Evolutionary conservation across 2,797 vertebrate genomes (phyloP), one percentile per base, ranked within the genome.

Genomic region (Capromys pilorides): DNA sequence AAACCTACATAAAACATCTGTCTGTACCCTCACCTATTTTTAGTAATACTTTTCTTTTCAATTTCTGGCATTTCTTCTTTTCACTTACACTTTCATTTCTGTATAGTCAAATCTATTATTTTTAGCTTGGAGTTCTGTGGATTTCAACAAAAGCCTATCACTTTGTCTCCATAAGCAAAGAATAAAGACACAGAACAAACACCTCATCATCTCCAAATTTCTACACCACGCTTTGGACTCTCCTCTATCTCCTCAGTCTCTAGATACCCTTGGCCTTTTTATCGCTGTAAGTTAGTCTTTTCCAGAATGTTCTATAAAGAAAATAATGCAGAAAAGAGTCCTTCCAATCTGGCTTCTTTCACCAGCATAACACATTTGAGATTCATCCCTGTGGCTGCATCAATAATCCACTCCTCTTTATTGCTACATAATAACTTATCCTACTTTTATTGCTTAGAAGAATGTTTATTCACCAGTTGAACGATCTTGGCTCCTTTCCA

Each of bases 51-150:
- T 3, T 73, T 61, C 57, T 71, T 73, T n/a, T 51, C 11, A 82
- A 45, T 31, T 86, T 80, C 77, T 19, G 4, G 18, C 2, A 69
- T 91, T 91, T 91, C 9, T 45, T 54, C 80, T 67, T 26, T 69
- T 31, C 77, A 80, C 41, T 82, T 69, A 6, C 11, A 33, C 66
- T 88, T 92, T 90, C 80, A 87, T 62, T 93, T 82, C 62, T 21
- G 66, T 61, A 64, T 0, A 59, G 45, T 91, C 61, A 75, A 95
- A 86, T 62, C 36, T 85, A 24, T 83, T 90, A 51, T 26, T 75
- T 92, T 89, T 36, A 54, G 41, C 86, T 91, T 69, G 67, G 33
- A 93, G 36, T 93, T 71, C 87, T 81, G 8, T 80, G 36, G 49
- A 28, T 82, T 91, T 92, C 62, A 19, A 89, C 41, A 77, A 73